These are phyloP conservation scores for Vesta saturnalis DNA, from an alignment of 2,888 invertebrate species.

Conservation along the genomic window DNA sequence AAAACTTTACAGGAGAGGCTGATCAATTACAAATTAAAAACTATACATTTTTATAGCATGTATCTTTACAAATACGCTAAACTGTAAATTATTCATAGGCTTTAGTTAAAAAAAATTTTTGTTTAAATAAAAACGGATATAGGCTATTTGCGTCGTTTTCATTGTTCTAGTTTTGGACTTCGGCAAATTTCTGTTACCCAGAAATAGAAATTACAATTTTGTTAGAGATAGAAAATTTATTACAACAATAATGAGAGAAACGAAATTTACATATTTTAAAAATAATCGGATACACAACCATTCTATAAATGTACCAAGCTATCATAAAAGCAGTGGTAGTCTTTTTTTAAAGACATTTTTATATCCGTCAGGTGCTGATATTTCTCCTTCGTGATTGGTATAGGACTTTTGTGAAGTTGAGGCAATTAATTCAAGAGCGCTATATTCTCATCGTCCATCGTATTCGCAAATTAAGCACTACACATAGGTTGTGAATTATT, in stretches of 20 bases:
- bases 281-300: no score
- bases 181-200: not conserved
- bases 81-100: not conserved
- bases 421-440: not conserved
- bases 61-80: no score
- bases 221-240: not conserved
- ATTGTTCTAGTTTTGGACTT: not conserved
- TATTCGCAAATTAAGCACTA: not conserved
- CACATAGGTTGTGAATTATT: not conserved
- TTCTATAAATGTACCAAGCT: no score
- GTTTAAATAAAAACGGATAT: not conserved
- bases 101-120: not conserved
- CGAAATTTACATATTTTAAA: not conserved
- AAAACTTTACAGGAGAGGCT: not conserved
- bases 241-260: not conserved
- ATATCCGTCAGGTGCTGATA: slow-evolving; percentile 1
- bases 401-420: not conserved
- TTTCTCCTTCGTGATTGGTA: not conserved
- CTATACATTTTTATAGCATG: not conserved
- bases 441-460: slow-evolving; percentile 1
- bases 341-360: slow-evolving; percentile 5
- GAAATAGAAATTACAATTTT: not conserved
- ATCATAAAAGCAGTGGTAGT: not conserved
- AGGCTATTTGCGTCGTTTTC: no score
- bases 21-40: not conserved